Base-by-base conservation (phyloP, 1,140 invertebrate species). In the Trichogramma pretiosum region DNA sequence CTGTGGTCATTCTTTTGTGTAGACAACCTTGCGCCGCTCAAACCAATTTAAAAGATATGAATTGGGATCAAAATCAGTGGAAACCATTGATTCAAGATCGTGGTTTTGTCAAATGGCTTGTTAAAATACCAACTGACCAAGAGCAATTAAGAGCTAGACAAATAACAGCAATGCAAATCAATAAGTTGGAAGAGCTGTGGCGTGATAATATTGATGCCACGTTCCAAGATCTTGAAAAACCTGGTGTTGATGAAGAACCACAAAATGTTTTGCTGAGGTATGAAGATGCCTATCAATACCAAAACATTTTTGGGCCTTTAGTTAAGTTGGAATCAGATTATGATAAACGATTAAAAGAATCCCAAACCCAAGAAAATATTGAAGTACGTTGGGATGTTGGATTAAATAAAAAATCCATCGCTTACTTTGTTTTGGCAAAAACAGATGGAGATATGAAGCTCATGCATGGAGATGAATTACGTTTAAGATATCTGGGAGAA, bases 61-160 rank as follows among this genome's bases (percentile, higher is more conserved):
- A 98, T 67, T 98, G 95, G 86, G 93, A 98, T 76, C 92, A 94
- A 68, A 93, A 95, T 48, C 92, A 98, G 66, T 99, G 96, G 96
- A 96, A 98, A 67, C 95, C 96, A 1, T 73, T 99, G 11, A 95
- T 97, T 43, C 83, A 92, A 55, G 96, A 99, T 69, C 85, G 95
- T 19, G 89, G 89, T 59, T 95, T 99, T 64, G 67, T 99, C 10
- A 82, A 90, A 0, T 99, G 96, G 96, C 72, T 99, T 13, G 93
- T 99, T 0, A 98, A 98, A 69, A 85, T 91, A 33, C 93, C 93
- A 34, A 86, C 87, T 0, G 93, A 98, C 59, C 88, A 94, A 62
- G 95, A 99, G 58, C 94, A 98, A 72, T 73, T 95, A 46, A 75
- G 95, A 47, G 91, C 93, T 3, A 77, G 95, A 5, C 95, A 99